Evolutionary conservation across 64 coral and sea anemone species (phyloP).

Genomic region (Astreopora myriophthalma): DNA sequence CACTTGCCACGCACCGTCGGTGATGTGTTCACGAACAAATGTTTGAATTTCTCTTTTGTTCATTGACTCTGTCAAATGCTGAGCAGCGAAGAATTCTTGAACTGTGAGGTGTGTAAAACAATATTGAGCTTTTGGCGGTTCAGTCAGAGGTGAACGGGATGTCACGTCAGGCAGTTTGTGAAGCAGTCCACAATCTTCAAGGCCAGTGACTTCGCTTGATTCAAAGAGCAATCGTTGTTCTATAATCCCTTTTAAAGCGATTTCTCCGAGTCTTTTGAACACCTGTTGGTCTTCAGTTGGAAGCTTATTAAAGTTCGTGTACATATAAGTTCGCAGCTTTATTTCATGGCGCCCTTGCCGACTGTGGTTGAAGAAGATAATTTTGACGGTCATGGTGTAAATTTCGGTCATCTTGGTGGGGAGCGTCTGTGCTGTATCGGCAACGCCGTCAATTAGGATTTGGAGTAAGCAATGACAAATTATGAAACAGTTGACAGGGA

Average conservation of each 20-base stretch:
- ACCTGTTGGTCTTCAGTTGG: neutral
- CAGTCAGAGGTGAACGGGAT: neutral
- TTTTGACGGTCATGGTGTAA: constrained; percentile 20
- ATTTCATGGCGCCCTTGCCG: no score
- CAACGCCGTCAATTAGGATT: no score
- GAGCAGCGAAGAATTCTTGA: no score
- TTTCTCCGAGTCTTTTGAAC: neutral
- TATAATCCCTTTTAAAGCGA: constrained; percentile 46
- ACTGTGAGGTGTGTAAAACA: constrained; percentile 72
- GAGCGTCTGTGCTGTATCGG: neutral
- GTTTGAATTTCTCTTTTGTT: neutral
- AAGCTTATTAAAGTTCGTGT: neutral
- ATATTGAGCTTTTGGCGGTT: neutral
- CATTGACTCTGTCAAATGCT: neutral
- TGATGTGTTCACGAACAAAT: neutral
- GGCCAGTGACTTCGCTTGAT: neutral
- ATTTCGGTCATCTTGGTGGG: constrained; percentile 21
- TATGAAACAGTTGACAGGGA: constrained; percentile 48
- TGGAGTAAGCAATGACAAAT: neutral
- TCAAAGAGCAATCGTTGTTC: constrained; percentile 31
- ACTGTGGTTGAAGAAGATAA: neutral
- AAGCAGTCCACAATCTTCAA: constrained; percentile 48
- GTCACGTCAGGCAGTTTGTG: neutral
- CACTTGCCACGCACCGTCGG: constrained; percentile 30
- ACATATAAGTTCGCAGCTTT: neutral